Evolutionary conservation across 2,797 vertebrate species (phyloP).

Genomic region (Pangasius mekongensis): DNA sequence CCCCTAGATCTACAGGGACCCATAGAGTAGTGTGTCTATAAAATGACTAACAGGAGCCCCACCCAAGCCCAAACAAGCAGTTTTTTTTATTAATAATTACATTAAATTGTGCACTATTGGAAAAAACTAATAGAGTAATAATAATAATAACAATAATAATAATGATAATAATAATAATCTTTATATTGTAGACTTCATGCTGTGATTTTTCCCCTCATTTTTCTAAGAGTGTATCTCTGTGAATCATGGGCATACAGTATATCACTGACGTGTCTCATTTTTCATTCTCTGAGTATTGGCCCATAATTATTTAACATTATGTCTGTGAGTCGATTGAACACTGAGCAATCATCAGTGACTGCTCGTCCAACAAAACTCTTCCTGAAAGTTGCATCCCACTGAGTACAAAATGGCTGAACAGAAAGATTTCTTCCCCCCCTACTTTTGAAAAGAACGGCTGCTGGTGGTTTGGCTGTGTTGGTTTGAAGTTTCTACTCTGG

Average conservation of each 20-base stretch:
- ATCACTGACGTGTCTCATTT: background rate
- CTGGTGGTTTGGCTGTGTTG: constrained; percentile 21
- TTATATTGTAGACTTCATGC: no score
- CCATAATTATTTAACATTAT: background rate
- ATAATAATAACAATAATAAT: background rate
- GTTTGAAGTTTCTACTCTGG: constrained; percentile 35
- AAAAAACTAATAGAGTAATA: no score
- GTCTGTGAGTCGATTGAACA: background rate
- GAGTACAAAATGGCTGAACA: constrained; percentile 23
- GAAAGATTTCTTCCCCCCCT: background rate
- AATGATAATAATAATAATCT: background rate
- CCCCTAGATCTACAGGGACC: background rate
- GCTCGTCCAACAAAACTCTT: background rate
- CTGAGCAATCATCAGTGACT: background rate
- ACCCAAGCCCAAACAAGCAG: no score
- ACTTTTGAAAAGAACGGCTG: constrained; percentile 26
- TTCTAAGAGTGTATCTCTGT: background rate
- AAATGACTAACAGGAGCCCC: no score
- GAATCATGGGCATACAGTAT: background rate
- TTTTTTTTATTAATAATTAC: no score
- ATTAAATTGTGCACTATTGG: no score
- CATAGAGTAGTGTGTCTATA: background rate
- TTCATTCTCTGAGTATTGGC: no score
- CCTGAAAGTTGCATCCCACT: constrained; percentile 4
- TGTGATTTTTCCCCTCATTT: background rate